phyloP scores from a whole-genome alignment of 2,797 vertebrate genomes.

The Catamblyrhynchus diadema region DNA sequence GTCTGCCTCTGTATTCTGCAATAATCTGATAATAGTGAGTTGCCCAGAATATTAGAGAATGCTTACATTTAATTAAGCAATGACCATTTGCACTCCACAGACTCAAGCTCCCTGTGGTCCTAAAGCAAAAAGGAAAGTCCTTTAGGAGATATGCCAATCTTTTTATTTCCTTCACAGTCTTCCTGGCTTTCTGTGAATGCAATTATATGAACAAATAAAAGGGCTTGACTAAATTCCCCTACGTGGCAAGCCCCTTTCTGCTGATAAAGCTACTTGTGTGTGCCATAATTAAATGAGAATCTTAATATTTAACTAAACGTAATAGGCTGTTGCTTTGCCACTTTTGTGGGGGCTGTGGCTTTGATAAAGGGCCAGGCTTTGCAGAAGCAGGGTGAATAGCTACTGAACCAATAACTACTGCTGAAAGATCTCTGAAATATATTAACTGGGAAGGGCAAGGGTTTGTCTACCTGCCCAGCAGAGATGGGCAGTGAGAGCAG shows the following conservation, averaged over 20 bases:
- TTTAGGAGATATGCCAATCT: slow-evolving; percentile 73
- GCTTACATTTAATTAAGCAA: slow-evolving; percentile 80
- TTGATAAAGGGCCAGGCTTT: slow-evolving; percentile 33
- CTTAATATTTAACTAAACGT: slow-evolving; percentile 77
- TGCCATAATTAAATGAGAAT: slow-evolving; percentile 79
- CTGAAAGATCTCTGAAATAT: neutral
- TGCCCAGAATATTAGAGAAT: slow-evolving; percentile 68
- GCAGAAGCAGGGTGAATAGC: slow-evolving; percentile 14
- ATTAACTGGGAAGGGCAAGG: neutral
- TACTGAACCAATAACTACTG: neutral
- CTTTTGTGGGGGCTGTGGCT: slow-evolving; percentile 50
- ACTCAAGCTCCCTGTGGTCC: slow-evolving; percentile 65
- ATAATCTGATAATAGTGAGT: slow-evolving; percentile 75
- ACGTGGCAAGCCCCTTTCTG: slow-evolving; percentile 73
- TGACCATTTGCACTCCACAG: slow-evolving; percentile 70
- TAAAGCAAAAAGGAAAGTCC: slow-evolving; percentile 66
- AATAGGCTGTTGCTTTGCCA: slow-evolving; percentile 70
- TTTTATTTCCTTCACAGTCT: slow-evolving; percentile 62
- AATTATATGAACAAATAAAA: slow-evolving; percentile 83
- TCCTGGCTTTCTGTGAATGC: slow-evolving; percentile 74
- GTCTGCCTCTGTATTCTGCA: slow-evolving; percentile 46
- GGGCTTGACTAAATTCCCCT: slow-evolving; percentile 69
- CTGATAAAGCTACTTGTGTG: slow-evolving; percentile 80
- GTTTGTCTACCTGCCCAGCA: neutral
- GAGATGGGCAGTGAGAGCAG: neutral